Conservation (phyloP, 2,113 vertebrate genomes). For the Periophthalmodon schlosseri region DNA sequence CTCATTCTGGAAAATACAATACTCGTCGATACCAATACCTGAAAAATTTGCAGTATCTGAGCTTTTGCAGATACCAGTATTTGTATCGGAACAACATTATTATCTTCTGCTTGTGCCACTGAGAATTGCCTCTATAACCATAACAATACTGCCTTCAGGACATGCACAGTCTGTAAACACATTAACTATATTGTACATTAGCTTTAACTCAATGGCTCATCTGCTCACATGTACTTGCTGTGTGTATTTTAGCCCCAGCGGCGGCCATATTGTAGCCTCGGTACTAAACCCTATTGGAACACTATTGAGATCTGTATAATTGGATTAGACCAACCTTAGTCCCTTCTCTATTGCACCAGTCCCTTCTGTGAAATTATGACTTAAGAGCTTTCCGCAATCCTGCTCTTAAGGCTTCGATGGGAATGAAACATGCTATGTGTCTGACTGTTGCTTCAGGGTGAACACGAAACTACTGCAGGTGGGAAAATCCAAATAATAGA, state of each 20-base stretch:
- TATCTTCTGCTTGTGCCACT: not conserved
- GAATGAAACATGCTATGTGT: slow-evolving; percentile 51
- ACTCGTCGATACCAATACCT: no score
- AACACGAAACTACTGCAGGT: slow-evolving; percentile 27
- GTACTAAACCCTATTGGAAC: slow-evolving; percentile 54
- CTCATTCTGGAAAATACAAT: no score
- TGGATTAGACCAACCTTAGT: slow-evolving; percentile 68
- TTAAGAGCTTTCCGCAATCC: slow-evolving; percentile 59
- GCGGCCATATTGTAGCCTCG: slow-evolving; percentile 46
- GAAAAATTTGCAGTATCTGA: no score
- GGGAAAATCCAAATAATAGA: slow-evolving; percentile 40
- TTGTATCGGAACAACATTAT: no score
- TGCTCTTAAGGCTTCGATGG: slow-evolving; percentile 52
- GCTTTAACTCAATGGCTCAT: slow-evolving; percentile 12
- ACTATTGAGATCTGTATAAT: slow-evolving; percentile 68
- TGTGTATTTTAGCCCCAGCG: slow-evolving; percentile 46
- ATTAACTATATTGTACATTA: not conserved
- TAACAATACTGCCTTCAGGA: not conserved
- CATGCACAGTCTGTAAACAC: slow-evolving; percentile 6
- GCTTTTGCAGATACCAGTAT: no score
- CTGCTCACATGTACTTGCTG: slow-evolving; percentile 8
- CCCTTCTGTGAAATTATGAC: slow-evolving; percentile 65
- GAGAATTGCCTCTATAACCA: not conserved
- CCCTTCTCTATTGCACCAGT: slow-evolving; percentile 55
- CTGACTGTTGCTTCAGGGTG: slow-evolving; percentile 47